These are phyloP conservation scores for Acropora yongei DNA, from an alignment of 64 coral and sea anemone genomes.

Conservation along the genomic window DNA sequence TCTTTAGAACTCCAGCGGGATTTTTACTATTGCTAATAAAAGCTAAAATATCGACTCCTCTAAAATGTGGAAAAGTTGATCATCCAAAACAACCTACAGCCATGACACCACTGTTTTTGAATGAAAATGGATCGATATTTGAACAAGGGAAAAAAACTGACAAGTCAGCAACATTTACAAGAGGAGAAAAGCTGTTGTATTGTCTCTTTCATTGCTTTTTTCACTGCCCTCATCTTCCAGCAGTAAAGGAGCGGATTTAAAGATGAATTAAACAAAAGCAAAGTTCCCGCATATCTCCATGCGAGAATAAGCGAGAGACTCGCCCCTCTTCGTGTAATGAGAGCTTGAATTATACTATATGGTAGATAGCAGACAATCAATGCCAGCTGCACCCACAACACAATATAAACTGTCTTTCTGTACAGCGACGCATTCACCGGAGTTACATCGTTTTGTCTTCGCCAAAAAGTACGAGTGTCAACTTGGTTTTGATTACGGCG, in stretches of 20 bases:
- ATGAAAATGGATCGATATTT: too few relatives aligned
- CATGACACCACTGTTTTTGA: too few relatives aligned
- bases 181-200: neutral
- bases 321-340: neutral
- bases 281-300: neutral
- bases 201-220: neutral
- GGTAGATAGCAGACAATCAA: slow-evolving; percentile 17
- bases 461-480: neutral
- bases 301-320: neutral
- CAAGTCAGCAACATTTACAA: neutral
- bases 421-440: neutral
- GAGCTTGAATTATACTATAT: neutral
- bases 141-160: too few relatives aligned
- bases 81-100: too few relatives aligned
- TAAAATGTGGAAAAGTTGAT: too few relatives aligned
- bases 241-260: slow-evolving; percentile 5
- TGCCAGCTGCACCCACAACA: neutral
- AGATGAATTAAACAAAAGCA: neutral
- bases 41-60: too few relatives aligned
- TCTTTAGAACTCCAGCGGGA: too few relatives aligned
- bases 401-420: slow-evolving; percentile 10
- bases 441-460: neutral
- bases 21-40: too few relatives aligned
- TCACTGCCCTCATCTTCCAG: neutral
- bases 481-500: neutral